Base-by-base conservation (phyloP, 2,797 vertebrate genomes). In the Sebastes hubbsi region DNA sequence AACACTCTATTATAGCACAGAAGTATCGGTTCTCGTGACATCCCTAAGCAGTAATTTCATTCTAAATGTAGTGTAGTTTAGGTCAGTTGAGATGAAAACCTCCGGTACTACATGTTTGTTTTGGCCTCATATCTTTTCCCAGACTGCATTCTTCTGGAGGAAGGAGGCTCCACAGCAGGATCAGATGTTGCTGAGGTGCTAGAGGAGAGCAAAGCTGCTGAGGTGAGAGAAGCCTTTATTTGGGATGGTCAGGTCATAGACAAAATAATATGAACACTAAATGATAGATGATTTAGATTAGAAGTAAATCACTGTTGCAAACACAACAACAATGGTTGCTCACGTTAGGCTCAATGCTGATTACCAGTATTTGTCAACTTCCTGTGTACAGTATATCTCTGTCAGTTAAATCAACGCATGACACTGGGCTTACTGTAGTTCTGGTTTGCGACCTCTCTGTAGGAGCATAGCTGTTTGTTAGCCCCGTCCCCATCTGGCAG, bases 401-500 rank as follows among this genome's bases (percentile, higher is more conserved):
- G 10, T 68, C 24, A 5, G 27, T 67, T 30, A 18, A 42, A 55
- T 67, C 54, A 79, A 71, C 29, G 18, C 14, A 63, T 12, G 25
- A 56, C 14, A 22, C 27, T 65, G 20, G 30, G 30, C 20, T 25
- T 68, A 14, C 49, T n/a, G 49, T 52, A 42, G 9, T 29, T 68
- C 27, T 82, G 27, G n/a, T 66, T 68, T 88, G 11, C 8, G 2
- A n/a, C 52, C 13, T 77, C 8, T 77, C 32, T 75, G 54, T 74
- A 98, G 97, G 86, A 93, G 34, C 91, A 94, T 77, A 93, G 92
- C 12, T 92, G 91, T 2, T 93, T 91, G 30, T 88, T 95, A 29
- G 95, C 95, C 29, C 89, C 95, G 67, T 96, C 97, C 82, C 96
- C 96, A 5, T 93, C 96, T 18, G 96, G 95, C 73, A 93, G 94